phyloP scores from a whole-genome alignment of 2,888 invertebrate genomes.

The Agonum fuliginosum region DNA sequence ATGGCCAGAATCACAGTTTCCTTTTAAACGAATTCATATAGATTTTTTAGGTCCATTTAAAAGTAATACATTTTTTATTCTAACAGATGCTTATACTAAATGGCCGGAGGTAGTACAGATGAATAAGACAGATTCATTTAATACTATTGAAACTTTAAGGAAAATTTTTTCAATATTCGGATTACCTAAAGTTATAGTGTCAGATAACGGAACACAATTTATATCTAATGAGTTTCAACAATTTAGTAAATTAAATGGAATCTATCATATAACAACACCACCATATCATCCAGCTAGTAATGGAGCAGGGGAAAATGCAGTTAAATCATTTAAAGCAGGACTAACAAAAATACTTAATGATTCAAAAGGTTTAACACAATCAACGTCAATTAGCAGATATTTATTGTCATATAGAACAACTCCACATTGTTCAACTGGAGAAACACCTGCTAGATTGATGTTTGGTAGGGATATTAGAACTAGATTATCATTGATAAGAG shows the following conservation, averaged over 20 bases:
- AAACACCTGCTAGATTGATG: not conserved
- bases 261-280: constrained; percentile 53
- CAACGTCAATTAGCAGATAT: not conserved
- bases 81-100: constrained; percentile 60
- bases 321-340: constrained; percentile 49
- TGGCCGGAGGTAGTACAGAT: constrained; percentile 61
- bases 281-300: constrained; percentile 47
- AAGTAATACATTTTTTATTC: constrained; percentile 59
- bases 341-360: constrained; percentile 14
- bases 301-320: constrained; percentile 45
- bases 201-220: constrained; percentile 61
- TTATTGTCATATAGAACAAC: not conserved
- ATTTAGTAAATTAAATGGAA: constrained; percentile 60
- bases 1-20: not conserved
- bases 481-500: too few relatives aligned
- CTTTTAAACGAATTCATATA: constrained; percentile 59
- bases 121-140: constrained; percentile 22
- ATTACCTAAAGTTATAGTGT: constrained; percentile 59
- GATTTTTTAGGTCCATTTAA: constrained; percentile 61
- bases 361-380: not conserved
- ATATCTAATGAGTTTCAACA: constrained; percentile 52
- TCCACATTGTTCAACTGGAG: not conserved
- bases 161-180: constrained; percentile 61
- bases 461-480: too few relatives aligned
- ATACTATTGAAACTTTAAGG: constrained; percentile 60